A percentile compares a stretch with the other conserved stretches of the same genome.
phyloP scores from a whole-genome alignment of 2,888 invertebrate species.

The Cheilosia scutellata region DNA sequence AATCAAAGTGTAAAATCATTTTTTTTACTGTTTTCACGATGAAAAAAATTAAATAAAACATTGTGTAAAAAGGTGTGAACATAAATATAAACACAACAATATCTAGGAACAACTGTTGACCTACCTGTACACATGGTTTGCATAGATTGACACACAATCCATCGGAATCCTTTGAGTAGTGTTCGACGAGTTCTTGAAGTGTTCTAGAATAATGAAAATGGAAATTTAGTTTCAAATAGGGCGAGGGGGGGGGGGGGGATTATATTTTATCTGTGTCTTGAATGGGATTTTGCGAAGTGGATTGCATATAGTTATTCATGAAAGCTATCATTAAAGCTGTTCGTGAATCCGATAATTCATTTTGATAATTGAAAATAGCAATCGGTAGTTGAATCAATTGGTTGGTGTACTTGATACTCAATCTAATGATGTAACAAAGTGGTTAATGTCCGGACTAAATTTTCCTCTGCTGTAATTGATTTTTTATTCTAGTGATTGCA shows the following conservation, averaged over 20 bases:
- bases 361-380: too few species aligned
- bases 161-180: conserved; percentile 99
- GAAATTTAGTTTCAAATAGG: background rate
- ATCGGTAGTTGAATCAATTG: too few species aligned
- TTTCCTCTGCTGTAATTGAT: too few species aligned
- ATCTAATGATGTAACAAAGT: too few species aligned
- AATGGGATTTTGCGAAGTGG: conserved; percentile 6
- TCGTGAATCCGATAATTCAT: too few species aligned
- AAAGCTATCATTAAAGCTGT: too few species aligned
- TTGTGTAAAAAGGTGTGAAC: background rate
- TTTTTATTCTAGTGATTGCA: too few species aligned
- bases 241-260: background rate
- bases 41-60: conserved; percentile 11
- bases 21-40: conserved; percentile 33
- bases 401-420: too few species aligned
- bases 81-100: background rate
- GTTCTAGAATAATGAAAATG: conserved; percentile 86
- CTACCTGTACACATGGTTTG: conserved; percentile 96
- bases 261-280: conserved; percentile 2
- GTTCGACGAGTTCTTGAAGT: conserved; percentile 97
- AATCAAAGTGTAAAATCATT: conserved; percentile 32
- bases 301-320: too few species aligned
- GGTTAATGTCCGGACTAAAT: too few species aligned
- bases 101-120: conserved; percentile 47
- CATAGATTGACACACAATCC: conserved; percentile 98